Conservation (phyloP, 2,113 vertebrate genomes). For the Lampris megalopsis region DNA sequence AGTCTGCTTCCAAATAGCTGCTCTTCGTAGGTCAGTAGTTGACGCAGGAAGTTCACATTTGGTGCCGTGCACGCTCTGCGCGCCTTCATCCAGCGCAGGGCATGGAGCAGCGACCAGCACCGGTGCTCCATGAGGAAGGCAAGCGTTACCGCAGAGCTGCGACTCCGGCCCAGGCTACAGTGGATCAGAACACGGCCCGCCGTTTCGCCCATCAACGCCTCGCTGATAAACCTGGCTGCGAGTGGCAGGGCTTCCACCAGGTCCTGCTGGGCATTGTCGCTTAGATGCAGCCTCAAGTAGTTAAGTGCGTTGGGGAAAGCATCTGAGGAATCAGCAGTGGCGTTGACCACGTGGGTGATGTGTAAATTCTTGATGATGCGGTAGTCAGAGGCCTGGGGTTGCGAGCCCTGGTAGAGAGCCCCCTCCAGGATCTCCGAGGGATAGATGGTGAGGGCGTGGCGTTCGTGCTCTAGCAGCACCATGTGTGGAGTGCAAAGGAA, state of each 20-base stretch:
- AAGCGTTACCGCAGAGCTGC: conserved; percentile 74
- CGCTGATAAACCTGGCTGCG: conserved; percentile 69
- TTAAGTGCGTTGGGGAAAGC: conserved; percentile 67
- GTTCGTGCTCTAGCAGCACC: conserved; percentile 72
- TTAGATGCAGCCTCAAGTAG: conserved; percentile 71
- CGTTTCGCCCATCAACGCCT: conserved; percentile 55
- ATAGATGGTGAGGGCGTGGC: conserved; percentile 73
- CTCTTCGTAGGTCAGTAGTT: conserved; percentile 75
- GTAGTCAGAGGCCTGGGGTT: conserved; percentile 66
- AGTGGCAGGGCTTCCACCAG: conserved; percentile 69
- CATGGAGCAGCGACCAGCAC: conserved; percentile 69
- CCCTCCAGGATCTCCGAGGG: conserved; percentile 76
- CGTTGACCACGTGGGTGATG: conserved; percentile 77
- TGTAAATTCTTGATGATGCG: conserved; percentile 75
- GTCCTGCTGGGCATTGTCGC: conserved; percentile 75
- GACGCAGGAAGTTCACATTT: conserved; percentile 73
- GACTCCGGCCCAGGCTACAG: conserved; percentile 73
- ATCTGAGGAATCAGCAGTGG: conserved; percentile 68
- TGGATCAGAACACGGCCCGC: conserved; percentile 71
- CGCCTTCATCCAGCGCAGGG: conserved; percentile 77
- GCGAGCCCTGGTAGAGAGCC: conserved; percentile 76
- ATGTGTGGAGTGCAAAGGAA: conserved; percentile 74
- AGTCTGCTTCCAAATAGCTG: conserved; percentile 74
- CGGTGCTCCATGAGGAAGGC: conserved; percentile 77
- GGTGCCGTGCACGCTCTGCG: conserved; percentile 70